Conservation (phyloP, 2,113 vertebrate species). For the Tychaedon coryphoeus region DNA sequence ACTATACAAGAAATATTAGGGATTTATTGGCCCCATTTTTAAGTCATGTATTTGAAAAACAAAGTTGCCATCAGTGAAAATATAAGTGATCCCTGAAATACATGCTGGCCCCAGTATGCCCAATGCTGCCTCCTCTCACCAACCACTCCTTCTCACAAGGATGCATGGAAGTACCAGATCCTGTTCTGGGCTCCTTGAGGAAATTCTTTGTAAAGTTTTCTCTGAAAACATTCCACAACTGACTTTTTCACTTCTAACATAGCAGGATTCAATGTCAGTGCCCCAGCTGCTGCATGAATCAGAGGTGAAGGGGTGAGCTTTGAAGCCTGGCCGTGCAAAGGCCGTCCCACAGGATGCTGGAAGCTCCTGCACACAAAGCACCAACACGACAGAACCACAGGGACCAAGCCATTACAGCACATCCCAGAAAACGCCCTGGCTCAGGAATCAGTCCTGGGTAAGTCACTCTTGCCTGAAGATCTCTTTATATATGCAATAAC, state of each 20-base stretch:
- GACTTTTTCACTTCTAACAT: not conserved
- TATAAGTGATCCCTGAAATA: not conserved
- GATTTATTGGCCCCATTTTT: not conserved
- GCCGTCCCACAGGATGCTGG: not conserved
- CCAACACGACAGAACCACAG: not conserved
- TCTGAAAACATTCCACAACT: slow-evolving; percentile 34
- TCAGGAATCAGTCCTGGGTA: not conserved
- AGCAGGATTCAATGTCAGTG: slow-evolving; percentile 42
- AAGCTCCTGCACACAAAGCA: not conserved
- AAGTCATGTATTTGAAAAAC: not conserved
- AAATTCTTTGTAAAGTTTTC: slow-evolving; percentile 62
- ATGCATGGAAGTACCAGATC: slow-evolving; percentile 33
- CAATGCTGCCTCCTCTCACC: not conserved
- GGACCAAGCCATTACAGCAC: not conserved
- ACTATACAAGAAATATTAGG: not conserved
- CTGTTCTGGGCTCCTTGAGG: slow-evolving; percentile 13
- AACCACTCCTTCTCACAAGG: not conserved
- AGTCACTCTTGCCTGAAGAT: not conserved
- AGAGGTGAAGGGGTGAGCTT: slow-evolving; percentile 36
- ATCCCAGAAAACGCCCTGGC: not conserved
- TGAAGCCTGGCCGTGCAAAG: not conserved
- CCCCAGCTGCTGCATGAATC: slow-evolving; percentile 43
- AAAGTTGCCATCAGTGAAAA: not conserved
- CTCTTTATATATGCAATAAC: not conserved
- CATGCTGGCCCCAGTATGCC: not conserved